Conservation (phyloP, 2,888 invertebrate genomes). For the Capitulum mitella region DNA sequence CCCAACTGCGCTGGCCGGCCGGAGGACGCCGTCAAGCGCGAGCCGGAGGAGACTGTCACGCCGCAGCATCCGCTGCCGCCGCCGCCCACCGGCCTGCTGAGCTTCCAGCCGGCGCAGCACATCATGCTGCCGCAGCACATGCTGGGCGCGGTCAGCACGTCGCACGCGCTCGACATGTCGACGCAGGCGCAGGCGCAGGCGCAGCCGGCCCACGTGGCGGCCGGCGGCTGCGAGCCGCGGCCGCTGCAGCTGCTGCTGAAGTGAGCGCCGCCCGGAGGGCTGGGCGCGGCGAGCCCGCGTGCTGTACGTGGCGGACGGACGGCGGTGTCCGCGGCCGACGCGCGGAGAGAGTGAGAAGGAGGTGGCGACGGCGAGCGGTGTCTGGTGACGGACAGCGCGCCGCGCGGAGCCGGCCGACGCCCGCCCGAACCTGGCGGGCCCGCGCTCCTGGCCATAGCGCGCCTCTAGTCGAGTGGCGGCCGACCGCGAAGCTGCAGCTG, state of each 20-base stretch:
- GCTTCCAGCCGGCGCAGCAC: neutral
- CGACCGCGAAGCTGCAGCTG: too few relatives aligned
- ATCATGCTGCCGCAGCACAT: slow-evolving; percentile 7
- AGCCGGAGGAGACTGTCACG: neutral
- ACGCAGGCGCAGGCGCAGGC: slow-evolving; percentile 3
- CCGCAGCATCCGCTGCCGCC: neutral
- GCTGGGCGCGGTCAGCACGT: neutral
- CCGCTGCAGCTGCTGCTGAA: slow-evolving; percentile 21
- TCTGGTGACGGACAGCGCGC: neutral
- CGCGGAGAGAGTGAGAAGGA: too few relatives aligned
- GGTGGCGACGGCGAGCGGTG: too few relatives aligned
- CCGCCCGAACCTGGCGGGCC: too few relatives aligned
- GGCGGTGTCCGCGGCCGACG: too few relatives aligned
- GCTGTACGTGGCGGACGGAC: neutral
- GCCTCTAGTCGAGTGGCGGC: too few relatives aligned
- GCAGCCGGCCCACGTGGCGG: neutral
- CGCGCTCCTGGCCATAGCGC: too few relatives aligned
- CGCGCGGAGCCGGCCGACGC: neutral
- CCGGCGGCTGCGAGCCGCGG: neutral
- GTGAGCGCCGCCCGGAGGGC: slow-evolving; percentile 3
- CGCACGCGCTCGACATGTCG: slow-evolving; percentile 23
- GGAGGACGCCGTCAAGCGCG: neutral
- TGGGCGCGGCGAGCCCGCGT: too few relatives aligned
- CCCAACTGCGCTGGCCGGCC: slow-evolving; percentile 5
- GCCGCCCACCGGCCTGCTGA: neutral